Evolutionary conservation across 2,888 invertebrate species (phyloP), one percentile per base, ranked within the genome.

Genomic region (Mactromeris polynyma): DNA sequence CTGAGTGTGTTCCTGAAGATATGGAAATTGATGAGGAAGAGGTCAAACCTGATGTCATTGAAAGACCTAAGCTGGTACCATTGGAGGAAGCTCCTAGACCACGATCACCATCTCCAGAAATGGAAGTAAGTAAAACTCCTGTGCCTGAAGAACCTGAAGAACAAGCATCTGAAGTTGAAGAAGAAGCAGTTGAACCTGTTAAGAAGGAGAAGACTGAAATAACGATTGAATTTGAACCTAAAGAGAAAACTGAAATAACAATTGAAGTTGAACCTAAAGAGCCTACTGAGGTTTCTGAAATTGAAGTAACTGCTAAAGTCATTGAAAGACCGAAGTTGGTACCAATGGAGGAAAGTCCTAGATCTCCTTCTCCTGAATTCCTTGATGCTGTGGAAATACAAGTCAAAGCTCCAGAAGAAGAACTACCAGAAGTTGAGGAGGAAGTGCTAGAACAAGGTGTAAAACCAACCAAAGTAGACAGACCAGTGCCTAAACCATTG

Each of bases 381-480:
- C 69, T 85, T 77, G 89, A 89, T 46, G 80, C 83, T 42, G 87
- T 90, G 14, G 14, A 46, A 26, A 64, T 78, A 36, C 82, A 84
- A n/a, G 85, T 86, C 17, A 85, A 84, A 77, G 81, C 79, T 54
- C 82, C 87, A 33, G 85, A 81, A 78, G 92, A 93, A 83, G 82
- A 90, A 21, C 98, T 98, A 94, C 97, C 98, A 0, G 98, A 98
- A 94, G 98, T 88, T 58, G 40, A 58, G 21, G 93, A 93, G 83
- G 89, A 90, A 73, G 80, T 85, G 21, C n/a, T 82, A 36, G 89
- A 91, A 77, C 86, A 83, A 69, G 88, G 79, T 11, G 58, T 89
- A 1, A 88, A 88, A 77, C 81, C 88, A 46, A 86, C 86, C 31
- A 58, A 77, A 54, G 87, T 91, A 73, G 89, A 89, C 38, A 84